Base-by-base conservation (phyloP, 2,797 vertebrate genomes). In the Chromis chromis region DNA sequence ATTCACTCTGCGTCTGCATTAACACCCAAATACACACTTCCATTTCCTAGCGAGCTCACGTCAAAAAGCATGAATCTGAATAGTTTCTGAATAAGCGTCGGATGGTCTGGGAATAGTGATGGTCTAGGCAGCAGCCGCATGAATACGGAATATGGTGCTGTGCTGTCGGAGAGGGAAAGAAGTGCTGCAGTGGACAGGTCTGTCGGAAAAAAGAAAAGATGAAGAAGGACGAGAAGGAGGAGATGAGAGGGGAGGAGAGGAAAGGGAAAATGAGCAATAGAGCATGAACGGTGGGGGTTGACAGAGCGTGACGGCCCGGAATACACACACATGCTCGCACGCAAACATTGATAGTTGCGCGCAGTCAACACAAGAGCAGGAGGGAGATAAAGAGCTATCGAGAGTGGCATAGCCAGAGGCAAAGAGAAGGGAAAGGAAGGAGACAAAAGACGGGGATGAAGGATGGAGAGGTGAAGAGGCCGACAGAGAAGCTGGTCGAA, bases 151-250 rank as follows among this genome's bases (percentile, higher is more conserved):
- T 65, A 13, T 82, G 75, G 67, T 36, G 68, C 68, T 58, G 72
- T 22, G 54, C 62, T 78, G 75, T 61, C 4, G 14, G 82, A 70
- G 70, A 61, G 81, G 33, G 65, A 65, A 61, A 16, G 62, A 79
- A 76, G 82, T 66, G 66, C 81, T 83, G 88, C 85, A 82, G 83
- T 81, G 82, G 86, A 90, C 76, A 64, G 64, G 79, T 83, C 85
- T 79, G 86, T 80, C 73, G 33, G 82, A 66, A 68, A 82, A 78
- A 80, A 63, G 28, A 31, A 68, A 79, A 73, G 81, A 78, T 63
- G 55, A 83, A 66, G 74, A 44, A 58, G 66, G 77, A 71, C 55
- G 67, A 56, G 71, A 81, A 55, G 66, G 79, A 71, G 58, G 67
- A 53, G 71, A 81, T 53, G 76, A 80, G 73, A 72, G 54, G 31